Evolutionary conservation across 2,113 vertebrate genomes (phyloP).

Genomic region (Myotis davidii): DNA sequence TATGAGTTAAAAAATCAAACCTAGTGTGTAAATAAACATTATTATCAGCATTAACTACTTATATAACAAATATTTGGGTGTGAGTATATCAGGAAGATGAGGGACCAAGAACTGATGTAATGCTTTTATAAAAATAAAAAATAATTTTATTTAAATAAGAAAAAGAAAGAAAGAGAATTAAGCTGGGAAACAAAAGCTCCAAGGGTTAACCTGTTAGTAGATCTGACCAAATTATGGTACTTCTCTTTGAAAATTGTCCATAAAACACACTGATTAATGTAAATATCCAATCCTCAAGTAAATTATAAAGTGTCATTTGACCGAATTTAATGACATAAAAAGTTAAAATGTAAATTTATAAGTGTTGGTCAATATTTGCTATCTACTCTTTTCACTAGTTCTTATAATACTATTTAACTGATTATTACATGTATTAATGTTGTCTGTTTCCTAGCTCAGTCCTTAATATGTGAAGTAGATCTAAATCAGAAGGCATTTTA

Average conservation of each 20-base stretch:
- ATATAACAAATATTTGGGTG: not conserved
- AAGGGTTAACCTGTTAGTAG: not conserved
- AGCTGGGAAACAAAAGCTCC: not conserved
- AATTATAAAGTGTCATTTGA: not conserved
- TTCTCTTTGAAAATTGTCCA: not conserved
- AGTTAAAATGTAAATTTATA: constrained; percentile 12
- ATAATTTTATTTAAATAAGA: not conserved
- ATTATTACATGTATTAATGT: not conserved
- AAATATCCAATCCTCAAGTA: not conserved
- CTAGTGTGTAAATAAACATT: not conserved
- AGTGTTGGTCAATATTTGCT: not conserved
- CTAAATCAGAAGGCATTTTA: not conserved
- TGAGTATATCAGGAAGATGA: not conserved
- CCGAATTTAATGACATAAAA: not conserved
- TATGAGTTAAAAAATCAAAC: not conserved
- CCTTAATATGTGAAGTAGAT: not conserved
- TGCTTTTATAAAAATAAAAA: not conserved
- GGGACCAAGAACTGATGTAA: not conserved
- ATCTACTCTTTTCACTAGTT: not conserved
- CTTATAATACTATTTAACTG: not conserved
- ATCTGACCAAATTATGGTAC: not conserved
- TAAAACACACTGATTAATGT: not conserved
- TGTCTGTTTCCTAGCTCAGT: not conserved
- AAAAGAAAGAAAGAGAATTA: not conserved
- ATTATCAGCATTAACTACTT: not conserved